phyloP scores from a whole-genome alignment of 2,113 vertebrate species.

The Mobula birostris region DNA sequence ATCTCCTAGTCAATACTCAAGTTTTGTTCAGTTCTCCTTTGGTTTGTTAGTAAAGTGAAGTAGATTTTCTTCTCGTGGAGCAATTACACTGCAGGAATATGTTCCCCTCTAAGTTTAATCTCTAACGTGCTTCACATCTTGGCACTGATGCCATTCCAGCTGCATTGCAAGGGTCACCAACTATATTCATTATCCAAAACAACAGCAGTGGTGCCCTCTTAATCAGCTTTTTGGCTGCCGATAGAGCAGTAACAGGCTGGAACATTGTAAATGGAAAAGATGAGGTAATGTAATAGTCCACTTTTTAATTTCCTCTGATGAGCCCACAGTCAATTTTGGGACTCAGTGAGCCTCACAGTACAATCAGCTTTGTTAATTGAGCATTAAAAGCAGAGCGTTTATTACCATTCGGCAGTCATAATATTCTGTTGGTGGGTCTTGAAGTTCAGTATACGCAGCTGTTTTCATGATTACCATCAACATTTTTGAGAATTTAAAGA shows the following conservation, averaged over 20 bases:
- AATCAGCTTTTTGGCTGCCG: neutral
- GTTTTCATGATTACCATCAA: slow-evolving; percentile 1
- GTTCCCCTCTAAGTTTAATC: neutral
- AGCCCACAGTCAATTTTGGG: neutral
- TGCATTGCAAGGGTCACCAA: neutral
- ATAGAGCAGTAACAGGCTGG: neutral
- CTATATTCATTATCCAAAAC: neutral
- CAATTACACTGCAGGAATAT: neutral
- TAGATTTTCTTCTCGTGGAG: neutral
- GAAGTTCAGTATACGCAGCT: neutral
- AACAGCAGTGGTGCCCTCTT: neutral
- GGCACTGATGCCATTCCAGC: neutral
- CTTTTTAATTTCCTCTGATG: neutral
- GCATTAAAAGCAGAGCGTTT: neutral
- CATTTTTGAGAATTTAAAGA: neutral
- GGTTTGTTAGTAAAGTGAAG: neutral
- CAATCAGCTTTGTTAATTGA: slow-evolving; percentile 3
- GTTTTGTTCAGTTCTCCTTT: neutral
- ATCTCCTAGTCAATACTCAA: neutral
- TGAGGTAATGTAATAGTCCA: neutral
- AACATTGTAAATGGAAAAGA: neutral
- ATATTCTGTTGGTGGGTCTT: neutral
- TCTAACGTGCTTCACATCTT: neutral
- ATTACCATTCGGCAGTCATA: neutral
- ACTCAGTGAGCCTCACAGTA: neutral